Percentiles rank a stretch among this genome's conserved stretches.
Conservation (phyloP, 2,113 vertebrate genomes). For the Illadopsis cleaveri region DNA sequence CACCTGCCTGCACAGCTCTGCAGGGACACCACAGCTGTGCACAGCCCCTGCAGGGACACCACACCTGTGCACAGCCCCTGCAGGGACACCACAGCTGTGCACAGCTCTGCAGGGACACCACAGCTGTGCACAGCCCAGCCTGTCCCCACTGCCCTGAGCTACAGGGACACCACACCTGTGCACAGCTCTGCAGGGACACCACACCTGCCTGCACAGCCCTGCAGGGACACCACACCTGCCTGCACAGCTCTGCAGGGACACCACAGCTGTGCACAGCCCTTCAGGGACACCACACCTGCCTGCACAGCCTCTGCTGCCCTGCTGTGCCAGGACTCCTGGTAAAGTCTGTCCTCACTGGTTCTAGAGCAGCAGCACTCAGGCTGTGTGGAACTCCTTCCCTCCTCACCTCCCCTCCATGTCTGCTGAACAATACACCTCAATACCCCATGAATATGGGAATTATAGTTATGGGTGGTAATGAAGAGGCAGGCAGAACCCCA, state of each 20-base stretch:
- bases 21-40: no score
- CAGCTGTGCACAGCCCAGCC: no score
- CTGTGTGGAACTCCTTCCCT: not conserved
- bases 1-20: not conserved
- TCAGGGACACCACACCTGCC: no score
- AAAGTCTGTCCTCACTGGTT: no score
- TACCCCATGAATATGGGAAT: no score
- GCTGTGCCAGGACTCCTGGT: not conserved
- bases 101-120: not conserved
- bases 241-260: not conserved
- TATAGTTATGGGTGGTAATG: accelerated
- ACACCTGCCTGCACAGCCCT: no score
- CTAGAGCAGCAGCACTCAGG: not conserved
- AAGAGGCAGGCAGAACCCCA: no score
- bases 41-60: not conserved
- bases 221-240: not conserved
- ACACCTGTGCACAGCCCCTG: not conserved
- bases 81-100: no score
- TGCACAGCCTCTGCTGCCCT: not conserved
- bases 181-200: no score
- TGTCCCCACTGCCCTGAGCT: no score
- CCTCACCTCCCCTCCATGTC: not conserved
- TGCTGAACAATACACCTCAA: not conserved
- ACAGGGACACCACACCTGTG: no score
- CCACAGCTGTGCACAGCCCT: no score